Evolutionary conservation across 2,888 invertebrate genomes (phyloP), one percentile per base, ranked within the genome.

Genomic region (Eilema sororculum): DNA sequence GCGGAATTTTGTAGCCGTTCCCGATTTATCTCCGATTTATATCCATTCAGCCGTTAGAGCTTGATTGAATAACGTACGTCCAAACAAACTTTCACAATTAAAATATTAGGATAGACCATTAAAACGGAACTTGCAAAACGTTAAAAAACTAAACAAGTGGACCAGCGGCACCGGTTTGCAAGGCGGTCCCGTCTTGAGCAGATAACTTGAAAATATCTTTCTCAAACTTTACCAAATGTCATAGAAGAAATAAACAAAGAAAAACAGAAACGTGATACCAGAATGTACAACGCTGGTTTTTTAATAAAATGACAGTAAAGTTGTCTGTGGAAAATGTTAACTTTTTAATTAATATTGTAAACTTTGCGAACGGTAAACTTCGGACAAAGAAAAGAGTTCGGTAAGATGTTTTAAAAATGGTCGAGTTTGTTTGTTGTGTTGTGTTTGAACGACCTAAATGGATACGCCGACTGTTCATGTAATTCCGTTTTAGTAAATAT

Each of bases 281-380:
- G 28, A 58, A 58, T 20, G 16, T 16, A 28, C 16, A 24, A 0
- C 28, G 52, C 12, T 16, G 25, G 4, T 25, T 58, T n/a, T 58
- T 6, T 25, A 28, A 52, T 28, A 30, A 64, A 20, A 28, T 10
- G 25, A 37, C 6, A n/a, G 1, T 16, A 1, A 5, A n/a, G 12
- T 12, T 52, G 13, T 30, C 41, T n/a, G 20, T 20, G 24, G 41
- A 28, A 41, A 24, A 41, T 62, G 10, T 6, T 52, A 64, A 64
- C 64, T 64, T 46, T 61, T 16, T 37, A 68, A 63, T 65, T 58
- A 20, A 65, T 65, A 65, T 37, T 25, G 25, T 24, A 58, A 65
- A 16, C 33, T 57, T 64, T 30, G 3, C 1, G 24, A 20, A 1
- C 20, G 8, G 37, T 16, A 8, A 37, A 57, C 22, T 57, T 58